A percentile compares a stretch with the other conserved stretches of the same genome.
Evolutionary conservation across 2,113 vertebrate genomes (phyloP).

Genomic region (Donacobius atricapilla): DNA sequence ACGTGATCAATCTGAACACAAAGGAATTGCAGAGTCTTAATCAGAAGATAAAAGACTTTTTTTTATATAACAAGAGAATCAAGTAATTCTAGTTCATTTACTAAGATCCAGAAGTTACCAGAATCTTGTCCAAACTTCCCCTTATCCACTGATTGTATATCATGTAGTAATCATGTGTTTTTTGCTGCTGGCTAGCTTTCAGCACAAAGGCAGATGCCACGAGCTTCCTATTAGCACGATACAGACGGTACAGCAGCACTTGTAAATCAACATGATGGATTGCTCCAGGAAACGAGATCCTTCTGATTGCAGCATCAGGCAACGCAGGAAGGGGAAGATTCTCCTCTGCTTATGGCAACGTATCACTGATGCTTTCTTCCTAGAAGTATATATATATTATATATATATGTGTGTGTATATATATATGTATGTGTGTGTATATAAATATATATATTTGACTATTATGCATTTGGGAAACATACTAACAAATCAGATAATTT

Average conservation of each 20-base stretch:
- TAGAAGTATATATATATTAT: not conserved
- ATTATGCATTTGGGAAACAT: not conserved
- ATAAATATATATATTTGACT: not conserved
- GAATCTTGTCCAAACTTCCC: not conserved
- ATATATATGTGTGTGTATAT: too few species aligned
- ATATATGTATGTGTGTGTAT: too few species aligned
- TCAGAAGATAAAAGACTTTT: not conserved
- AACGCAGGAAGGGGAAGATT: not conserved
- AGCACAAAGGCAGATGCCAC: constrained; percentile 5
- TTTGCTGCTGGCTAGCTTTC: not conserved
- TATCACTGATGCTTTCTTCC: not conserved
- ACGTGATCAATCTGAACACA: not conserved
- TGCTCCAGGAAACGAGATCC: not conserved
- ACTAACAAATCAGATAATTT: not conserved
- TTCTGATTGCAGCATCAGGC: not conserved
- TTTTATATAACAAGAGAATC: not conserved
- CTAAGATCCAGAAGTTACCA: not conserved
- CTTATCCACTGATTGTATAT: not conserved
- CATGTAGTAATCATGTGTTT: not conserved
- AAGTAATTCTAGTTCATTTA: not conserved
- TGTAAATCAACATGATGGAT: constrained; percentile 52
- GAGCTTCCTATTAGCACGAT: constrained; percentile 30
- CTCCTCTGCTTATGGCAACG: not conserved
- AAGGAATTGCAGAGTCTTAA: not conserved
- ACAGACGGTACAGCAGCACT: not conserved